These are phyloP conservation scores for Scaeva pyrastri DNA, from an alignment of 2,888 invertebrate species.

Conservation along the genomic window DNA sequence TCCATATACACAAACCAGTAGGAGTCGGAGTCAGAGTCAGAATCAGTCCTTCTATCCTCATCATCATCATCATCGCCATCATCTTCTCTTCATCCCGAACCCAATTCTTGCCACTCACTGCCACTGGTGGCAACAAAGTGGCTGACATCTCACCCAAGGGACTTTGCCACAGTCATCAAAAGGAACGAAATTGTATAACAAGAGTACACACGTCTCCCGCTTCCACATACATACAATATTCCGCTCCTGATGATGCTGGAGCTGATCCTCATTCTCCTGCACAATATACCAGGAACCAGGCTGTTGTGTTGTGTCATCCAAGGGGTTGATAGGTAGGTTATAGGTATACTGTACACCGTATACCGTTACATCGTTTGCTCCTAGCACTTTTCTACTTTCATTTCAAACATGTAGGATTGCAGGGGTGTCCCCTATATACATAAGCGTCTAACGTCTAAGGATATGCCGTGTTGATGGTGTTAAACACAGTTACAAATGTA, in stretches of 20 bases:
- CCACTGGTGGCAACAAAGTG: conserved; percentile 67
- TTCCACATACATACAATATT: no score
- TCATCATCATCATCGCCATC: neutral
- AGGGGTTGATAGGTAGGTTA: neutral
- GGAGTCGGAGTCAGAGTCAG: neutral
- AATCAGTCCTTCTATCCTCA: neutral
- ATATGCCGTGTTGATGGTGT: conserved; percentile 61
- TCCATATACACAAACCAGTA: neutral
- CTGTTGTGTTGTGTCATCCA: conserved; percentile 36
- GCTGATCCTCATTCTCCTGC: conserved; percentile 36
- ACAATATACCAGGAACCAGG: conserved; percentile 6
- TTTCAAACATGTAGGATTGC: conserved; percentile 1
- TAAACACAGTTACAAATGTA: conserved; percentile 67
- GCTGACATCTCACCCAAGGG: conserved; percentile 73
- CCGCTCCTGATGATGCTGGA: neutral
- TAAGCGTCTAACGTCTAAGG: conserved; percentile 59
- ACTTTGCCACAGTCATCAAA: conserved; percentile 44
- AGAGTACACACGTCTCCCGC: conserved; percentile 42
- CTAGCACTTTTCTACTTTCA: neutral
- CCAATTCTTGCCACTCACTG: conserved; percentile 9
- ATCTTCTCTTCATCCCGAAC: neutral
- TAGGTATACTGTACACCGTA: no score
- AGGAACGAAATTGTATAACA: conserved; percentile 39
- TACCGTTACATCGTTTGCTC: conserved; percentile 16
- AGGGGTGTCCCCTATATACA: conserved; percentile 20